Evolutionary conservation across 2,797 vertebrate genomes (phyloP).

Genomic region (Schizothorax lantsangensis): DNA sequence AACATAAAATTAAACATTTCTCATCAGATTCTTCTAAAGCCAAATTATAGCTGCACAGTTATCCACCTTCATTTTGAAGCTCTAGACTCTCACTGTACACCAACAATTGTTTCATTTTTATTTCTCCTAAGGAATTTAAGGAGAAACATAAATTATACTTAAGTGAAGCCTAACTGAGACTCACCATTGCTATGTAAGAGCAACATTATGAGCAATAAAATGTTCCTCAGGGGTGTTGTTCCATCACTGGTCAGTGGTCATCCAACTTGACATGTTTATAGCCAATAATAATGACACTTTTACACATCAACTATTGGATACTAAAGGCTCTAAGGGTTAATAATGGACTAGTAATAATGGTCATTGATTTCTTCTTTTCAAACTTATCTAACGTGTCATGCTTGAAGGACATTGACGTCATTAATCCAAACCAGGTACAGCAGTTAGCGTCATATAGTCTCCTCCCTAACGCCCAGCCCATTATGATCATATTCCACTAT

Average conservation of each 20-base stretch:
- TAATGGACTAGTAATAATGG: constrained; percentile 23
- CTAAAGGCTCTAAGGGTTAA: constrained; percentile 34
- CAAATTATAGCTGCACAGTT: background rate
- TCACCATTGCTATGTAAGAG: background rate
- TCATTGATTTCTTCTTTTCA: constrained; percentile 46
- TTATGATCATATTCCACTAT: background rate
- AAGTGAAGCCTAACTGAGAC: background rate
- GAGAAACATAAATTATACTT: background rate
- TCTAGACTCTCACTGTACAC: background rate
- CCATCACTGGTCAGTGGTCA: constrained; percentile 19
- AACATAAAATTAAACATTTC: background rate
- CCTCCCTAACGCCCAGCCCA: background rate
- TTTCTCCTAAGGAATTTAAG: background rate
- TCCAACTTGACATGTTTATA: constrained; percentile 45
- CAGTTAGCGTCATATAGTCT: background rate
- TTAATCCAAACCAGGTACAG: background rate
- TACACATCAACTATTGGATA: constrained; percentile 47
- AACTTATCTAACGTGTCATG: constrained; percentile 19
- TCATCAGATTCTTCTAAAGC: background rate
- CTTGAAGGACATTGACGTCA: background rate
- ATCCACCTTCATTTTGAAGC: background rate
- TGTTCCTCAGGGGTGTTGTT: constrained; percentile 19
- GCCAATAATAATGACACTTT: constrained; percentile 32
- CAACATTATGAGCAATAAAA: background rate
- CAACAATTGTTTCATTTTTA: background rate